Conservation (phyloP, 2,797 vertebrate species). For the Semotilus atromaculatus region DNA sequence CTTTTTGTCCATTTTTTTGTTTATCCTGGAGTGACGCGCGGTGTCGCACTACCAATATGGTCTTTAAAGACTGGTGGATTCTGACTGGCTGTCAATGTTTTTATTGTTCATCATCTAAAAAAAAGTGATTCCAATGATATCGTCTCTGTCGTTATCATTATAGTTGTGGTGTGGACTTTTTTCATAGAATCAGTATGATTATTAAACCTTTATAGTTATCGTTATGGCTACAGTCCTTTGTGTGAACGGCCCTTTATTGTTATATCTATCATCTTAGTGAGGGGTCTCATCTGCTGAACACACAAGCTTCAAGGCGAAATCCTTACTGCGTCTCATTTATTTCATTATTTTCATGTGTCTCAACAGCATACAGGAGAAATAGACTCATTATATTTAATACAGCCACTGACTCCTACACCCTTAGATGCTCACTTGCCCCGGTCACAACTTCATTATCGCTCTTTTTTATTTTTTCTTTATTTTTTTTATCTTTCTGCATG, state of each 20-base stretch:
- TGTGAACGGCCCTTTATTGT: neutral
- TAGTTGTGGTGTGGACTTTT: neutral
- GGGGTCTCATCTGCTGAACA: conserved; percentile 20
- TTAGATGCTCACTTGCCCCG: conserved; percentile 55
- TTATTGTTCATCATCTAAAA: neutral
- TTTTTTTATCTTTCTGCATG: conserved; percentile 47
- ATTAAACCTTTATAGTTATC: neutral
- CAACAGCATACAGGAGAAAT: conserved; percentile 36
- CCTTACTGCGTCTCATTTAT: neutral
- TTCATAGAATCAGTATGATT: neutral
- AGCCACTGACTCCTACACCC: conserved; percentile 49
- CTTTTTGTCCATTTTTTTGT: too few species aligned
- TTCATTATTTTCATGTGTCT: conserved; percentile 39
- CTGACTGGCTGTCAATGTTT: neutral
- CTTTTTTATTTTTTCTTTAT: too few species aligned
- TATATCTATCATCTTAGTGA: conserved; percentile 29
- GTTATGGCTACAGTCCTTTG: neutral
- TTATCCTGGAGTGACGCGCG: too few species aligned
- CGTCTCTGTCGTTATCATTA: neutral
- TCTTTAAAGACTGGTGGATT: neutral
- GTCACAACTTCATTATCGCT: conserved; percentile 62
- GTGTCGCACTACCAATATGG: too few species aligned
- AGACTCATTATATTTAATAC: conserved; percentile 60
- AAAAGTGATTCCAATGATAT: neutral
- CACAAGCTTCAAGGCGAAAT: neutral